Base-by-base conservation (phyloP, 2,888 invertebrate species). In the Tortricodes alternella region DNA sequence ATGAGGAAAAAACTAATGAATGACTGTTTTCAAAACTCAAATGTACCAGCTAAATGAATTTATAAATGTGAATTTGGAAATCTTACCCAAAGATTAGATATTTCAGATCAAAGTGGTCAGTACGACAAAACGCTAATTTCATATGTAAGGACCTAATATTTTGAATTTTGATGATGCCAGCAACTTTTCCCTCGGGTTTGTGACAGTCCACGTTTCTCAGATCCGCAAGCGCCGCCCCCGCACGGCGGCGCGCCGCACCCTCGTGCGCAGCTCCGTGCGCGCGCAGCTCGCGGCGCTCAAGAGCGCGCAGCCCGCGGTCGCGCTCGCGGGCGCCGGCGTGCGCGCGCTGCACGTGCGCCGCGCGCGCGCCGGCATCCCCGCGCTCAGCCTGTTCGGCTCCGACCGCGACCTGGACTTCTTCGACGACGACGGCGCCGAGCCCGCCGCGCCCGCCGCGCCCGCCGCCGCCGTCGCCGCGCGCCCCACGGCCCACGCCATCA, bases 321-420 rank as follows among this genome's bases (percentile, higher is more conserved):
- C 58, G 32, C 16, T 49, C 19, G 16, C 29, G 50, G 49, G 21
- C 43, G 24, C 43, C 46, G 29, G 46, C 37, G 59, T 35, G 34
- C 16, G 23, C 32, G 18, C 41, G 13, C 19, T 46, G n/a, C 49
- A 11, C 34, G 38, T 43, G 19, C n/a, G 49, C 50, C 46, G 53
- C 59, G 18, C 34, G 39, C 34, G 44, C 35, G 80, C 78, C 50
- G 80, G 75, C 53, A 63, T 78, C 37, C 76, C 80, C 4, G 43
- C 80, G 27, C 79, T 88, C 39, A 78, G 76, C 59, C 80, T 96
- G 24, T 94, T 95, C 72, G 96, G 96, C 7, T 83, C 89, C 62
- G 85, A 91, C 43, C 91, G 95, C 70, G 92, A 94, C 61, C 85
- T 97, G 48, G 94, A 96, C 62, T 95, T 94, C 76, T 94, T 94